phyloP scores from a whole-genome alignment of 2,888 invertebrate species.

The Ferdinandea cuprea region DNA sequence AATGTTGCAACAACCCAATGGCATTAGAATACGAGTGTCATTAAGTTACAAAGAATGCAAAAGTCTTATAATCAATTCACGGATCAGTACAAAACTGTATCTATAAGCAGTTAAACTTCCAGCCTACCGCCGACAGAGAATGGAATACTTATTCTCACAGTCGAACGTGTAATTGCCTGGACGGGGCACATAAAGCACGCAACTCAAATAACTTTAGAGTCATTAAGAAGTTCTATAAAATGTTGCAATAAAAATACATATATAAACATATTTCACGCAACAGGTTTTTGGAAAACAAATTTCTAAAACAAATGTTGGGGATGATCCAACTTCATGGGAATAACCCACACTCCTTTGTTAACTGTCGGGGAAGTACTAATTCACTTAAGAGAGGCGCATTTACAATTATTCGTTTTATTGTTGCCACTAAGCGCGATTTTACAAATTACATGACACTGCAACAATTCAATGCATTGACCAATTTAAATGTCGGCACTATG shows the following conservation, averaged over 20 bases:
- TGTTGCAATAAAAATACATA: too few species aligned
- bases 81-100: not conserved
- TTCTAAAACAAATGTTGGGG: too few species aligned
- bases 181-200: not conserved
- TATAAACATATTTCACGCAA: not conserved
- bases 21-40: not conserved
- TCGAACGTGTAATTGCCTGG: not conserved
- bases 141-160: not conserved
- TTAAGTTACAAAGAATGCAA: not conserved
- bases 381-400: not conserved
- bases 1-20: not conserved
- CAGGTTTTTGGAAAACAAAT: not conserved
- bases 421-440: not conserved
- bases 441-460: conserved; percentile 12
- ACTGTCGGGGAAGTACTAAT: not conserved
- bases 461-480: not conserved
- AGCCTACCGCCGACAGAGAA: not conserved
- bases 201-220: not conserved
- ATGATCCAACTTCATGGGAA: not conserved
- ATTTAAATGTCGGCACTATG: not conserved
- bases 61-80: not conserved
- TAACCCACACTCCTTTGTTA: not conserved
- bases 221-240: not conserved
- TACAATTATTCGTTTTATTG: not conserved
- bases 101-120: not conserved